Conservation (phyloP, 2,888 invertebrate species). For the Drosophila emarginata region DNA sequence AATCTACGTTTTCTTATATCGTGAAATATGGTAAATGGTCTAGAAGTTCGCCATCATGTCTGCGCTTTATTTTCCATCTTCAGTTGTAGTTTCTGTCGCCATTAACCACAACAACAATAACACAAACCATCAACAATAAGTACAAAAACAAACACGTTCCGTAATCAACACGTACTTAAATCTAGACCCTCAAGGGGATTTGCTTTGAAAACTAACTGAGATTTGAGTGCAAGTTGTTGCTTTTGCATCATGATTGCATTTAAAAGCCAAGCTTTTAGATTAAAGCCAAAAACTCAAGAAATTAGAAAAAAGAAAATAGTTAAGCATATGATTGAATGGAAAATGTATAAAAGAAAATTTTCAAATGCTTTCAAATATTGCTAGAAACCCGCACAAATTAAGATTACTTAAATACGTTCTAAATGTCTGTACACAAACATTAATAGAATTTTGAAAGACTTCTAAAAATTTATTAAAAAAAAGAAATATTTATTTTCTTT, state of each 20-base stretch:
- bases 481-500: too few relatives aligned
- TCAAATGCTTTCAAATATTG: too few relatives aligned
- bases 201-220: slow-evolving; percentile 20
- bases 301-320: not conserved
- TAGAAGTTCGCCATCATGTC: slow-evolving; percentile 61
- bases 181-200: slow-evolving; percentile 40
- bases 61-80: slow-evolving; percentile 5
- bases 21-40: slow-evolving; percentile 76
- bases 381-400: too few relatives aligned
- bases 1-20: slow-evolving; percentile 67
- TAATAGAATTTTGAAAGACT: too few relatives aligned
- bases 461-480: too few relatives aligned
- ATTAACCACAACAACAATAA: slow-evolving; percentile 58
- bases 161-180: slow-evolving; percentile 75
- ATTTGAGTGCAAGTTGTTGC: not conserved
- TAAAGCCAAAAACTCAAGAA: not conserved
- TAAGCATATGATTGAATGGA: not conserved
- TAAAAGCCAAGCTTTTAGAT: not conserved
- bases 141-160: slow-evolving; percentile 57
- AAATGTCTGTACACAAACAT: too few relatives aligned
- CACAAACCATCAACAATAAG: slow-evolving; percentile 31
- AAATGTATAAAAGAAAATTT: too few relatives aligned
- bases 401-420: too few relatives aligned
- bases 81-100: slow-evolving; percentile 45
- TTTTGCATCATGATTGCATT: not conserved